These are phyloP conservation scores for Microcaecilia unicolor DNA, from an alignment of 2,797 vertebrate genomes.

Conservation along the genomic window DNA sequence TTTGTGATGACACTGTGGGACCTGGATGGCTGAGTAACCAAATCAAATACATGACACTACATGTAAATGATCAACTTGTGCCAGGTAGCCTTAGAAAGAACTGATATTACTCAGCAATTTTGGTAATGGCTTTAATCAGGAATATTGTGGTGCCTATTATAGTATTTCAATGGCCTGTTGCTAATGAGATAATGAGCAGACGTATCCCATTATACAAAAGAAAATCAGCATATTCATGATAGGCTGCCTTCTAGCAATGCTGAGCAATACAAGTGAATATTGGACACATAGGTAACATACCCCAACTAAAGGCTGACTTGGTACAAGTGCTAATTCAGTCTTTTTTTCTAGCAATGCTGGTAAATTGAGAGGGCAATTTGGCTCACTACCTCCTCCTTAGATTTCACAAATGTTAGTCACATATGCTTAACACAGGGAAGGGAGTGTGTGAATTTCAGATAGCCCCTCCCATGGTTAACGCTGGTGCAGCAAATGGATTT, in stretches of 20 bases:
- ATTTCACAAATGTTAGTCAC: slow-evolving; percentile 18
- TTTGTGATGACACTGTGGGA: slow-evolving; percentile 3
- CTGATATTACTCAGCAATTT: neutral
- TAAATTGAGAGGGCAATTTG: slow-evolving; percentile 26
- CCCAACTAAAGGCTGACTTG: too few species aligned
- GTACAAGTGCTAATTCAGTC: too few species aligned
- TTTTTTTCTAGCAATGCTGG: too few species aligned
- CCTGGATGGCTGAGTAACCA: neutral
- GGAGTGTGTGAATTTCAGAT: slow-evolving; percentile 12
- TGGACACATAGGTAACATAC: too few species aligned
- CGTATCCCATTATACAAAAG: slow-evolving; percentile 12
- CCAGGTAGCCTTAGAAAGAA: neutral
- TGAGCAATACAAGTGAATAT: too few species aligned
- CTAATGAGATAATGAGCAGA: slow-evolving; percentile 14
- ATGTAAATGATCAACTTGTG: slow-evolving; percentile 4
- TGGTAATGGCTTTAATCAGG: slow-evolving; percentile 14
- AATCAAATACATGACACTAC: neutral
- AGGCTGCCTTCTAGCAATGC: slow-evolving; percentile 16
- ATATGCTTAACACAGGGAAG: neutral
- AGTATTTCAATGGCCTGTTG: slow-evolving; percentile 1
- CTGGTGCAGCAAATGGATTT: slow-evolving; percentile 15
- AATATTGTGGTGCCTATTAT: neutral
- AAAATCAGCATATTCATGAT: neutral
- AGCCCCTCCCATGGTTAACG: neutral
- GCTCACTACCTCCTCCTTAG: slow-evolving; percentile 22